phyloP scores from a whole-genome alignment of 2,888 invertebrate genomes.

The Drosophila conformis region DNA sequence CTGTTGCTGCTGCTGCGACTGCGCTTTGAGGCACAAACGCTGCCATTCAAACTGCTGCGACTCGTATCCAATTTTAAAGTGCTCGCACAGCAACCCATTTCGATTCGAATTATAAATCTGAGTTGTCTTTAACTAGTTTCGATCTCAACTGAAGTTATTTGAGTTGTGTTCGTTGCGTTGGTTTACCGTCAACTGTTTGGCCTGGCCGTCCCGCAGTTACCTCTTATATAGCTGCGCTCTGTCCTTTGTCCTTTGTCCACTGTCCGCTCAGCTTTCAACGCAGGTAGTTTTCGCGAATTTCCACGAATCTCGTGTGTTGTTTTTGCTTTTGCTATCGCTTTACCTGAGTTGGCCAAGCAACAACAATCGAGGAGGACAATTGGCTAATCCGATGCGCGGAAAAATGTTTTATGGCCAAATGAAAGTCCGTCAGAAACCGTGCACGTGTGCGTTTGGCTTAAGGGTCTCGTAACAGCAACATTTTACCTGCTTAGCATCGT shows the following conservation, averaged over 20 bases:
- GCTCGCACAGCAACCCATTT: conserved; percentile 80
- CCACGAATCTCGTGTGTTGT: conserved; percentile 35
- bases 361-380: not conserved
- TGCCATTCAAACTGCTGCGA: conserved; percentile 25
- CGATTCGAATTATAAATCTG: not conserved
- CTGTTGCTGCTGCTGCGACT: conserved; percentile 20
- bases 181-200: conserved; percentile 49
- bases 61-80: conserved; percentile 46
- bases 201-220: conserved; percentile 7
- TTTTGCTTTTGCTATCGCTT: not conserved
- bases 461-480: not conserved
- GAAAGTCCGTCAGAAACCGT: conserved; percentile 14
- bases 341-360: not conserved
- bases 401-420: conserved; percentile 35
- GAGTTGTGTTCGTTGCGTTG: conserved; percentile 4
- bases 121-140: not conserved
- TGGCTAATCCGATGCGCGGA: conserved; percentile 51
- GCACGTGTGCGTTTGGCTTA: conserved; percentile 50
- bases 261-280: not conserved
- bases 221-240: conserved; percentile 51
- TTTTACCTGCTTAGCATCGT: conserved; percentile 25
- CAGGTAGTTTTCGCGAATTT: conserved; percentile 63
- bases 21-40: conserved; percentile 30
- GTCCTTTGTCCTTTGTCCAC: not conserved
- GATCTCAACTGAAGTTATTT: not conserved